phyloP scores from a whole-genome alignment of 2,888 invertebrate species.

The Troilus luridus region DNA sequence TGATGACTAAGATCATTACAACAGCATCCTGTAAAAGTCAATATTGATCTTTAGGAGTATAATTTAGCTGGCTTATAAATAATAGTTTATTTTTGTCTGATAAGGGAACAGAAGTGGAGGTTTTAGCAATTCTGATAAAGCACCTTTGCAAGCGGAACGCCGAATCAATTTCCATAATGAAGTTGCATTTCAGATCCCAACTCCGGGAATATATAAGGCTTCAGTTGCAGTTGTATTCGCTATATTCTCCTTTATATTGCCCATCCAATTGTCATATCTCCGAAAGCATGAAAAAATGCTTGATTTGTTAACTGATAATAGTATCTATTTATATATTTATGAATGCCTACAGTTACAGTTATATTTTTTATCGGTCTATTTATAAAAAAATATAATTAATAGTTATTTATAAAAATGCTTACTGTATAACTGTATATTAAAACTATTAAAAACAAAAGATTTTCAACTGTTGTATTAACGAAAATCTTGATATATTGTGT shows the following conservation, averaged over 20 bases:
- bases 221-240: neutral
- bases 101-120: constrained; percentile 6
- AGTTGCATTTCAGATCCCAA: constrained; percentile 42
- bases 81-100: constrained; percentile 38
- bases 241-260: neutral
- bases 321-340: neutral
- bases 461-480: no score
- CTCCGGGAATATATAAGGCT: constrained; percentile 35
- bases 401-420: no score
- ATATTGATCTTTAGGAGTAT: neutral
- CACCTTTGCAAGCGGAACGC: constrained; percentile 48
- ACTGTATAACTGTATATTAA: no score
- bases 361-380: no score
- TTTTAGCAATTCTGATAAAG: constrained; percentile 44
- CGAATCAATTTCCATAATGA: constrained; percentile 51
- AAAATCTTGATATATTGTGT: no score
- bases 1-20: neutral
- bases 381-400: no score
- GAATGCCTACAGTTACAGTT: neutral
- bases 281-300: no score
- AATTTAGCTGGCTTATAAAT: constrained; percentile 10
- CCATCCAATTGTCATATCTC: no score
- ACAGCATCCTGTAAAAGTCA: constrained; percentile 7
- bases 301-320: no score
- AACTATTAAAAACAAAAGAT: no score